Percentiles rank a stretch among this genome's conserved stretches.
Conservation (phyloP, 1,140 invertebrate species). For the Drosophila equinoxialis region DNA sequence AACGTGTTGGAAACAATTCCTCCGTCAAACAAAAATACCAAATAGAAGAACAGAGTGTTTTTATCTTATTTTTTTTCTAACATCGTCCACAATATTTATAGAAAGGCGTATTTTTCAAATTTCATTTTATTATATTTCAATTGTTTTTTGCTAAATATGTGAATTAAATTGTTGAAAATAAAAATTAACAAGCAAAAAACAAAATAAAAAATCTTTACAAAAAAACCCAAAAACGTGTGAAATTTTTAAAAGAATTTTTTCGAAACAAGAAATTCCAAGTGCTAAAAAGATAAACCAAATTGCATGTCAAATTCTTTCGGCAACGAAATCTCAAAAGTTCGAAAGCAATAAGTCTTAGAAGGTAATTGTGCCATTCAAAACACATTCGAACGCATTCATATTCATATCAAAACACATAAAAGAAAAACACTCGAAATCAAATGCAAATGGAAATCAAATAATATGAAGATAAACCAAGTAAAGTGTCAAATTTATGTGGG, state of each 20-base stretch:
- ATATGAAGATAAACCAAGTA: constrained; percentile 47
- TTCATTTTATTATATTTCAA: background rate
- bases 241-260: constrained; percentile 3
- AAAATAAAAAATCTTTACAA: background rate
- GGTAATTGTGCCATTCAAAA: background rate
- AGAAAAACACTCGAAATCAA: background rate
- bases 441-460: constrained; percentile 2
- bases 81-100: background rate
- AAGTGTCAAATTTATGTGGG: constrained; percentile 74
- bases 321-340: background rate
- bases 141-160: background rate
- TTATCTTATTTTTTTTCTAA: background rate
- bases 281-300: constrained; percentile 6
- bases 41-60: background rate
- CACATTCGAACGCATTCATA: background rate
- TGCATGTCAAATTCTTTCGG: constrained; percentile 1
- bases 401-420: background rate
- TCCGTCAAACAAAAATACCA: constrained; percentile 17
- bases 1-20: constrained; percentile 49
- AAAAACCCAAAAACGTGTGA: background rate
- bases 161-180: too few species aligned
- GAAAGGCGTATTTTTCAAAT: background rate
- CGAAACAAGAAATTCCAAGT: constrained; percentile 8
- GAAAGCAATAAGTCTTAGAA: background rate
- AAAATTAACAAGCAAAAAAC: background rate